phyloP scores from a whole-genome alignment of 2,888 invertebrate genomes.

The Thereva nobilitata region DNA sequence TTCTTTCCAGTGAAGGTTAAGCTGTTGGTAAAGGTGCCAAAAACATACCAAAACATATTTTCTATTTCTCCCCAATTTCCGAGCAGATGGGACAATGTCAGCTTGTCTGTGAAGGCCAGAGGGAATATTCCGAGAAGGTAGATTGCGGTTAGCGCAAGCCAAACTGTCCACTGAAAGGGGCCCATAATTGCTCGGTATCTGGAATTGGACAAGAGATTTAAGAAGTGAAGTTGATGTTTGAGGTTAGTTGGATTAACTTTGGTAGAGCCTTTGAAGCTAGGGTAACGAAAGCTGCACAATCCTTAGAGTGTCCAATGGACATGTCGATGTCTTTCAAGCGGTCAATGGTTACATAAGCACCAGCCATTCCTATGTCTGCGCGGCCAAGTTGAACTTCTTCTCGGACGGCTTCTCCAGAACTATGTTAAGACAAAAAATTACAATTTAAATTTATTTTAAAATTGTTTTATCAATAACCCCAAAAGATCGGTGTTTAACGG shows the following conservation, averaged over 20 bases:
- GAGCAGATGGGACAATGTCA: constrained; percentile 67
- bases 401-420: constrained; percentile 66
- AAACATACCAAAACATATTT: constrained; percentile 87
- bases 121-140: constrained; percentile 77
- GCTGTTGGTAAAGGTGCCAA: constrained; percentile 82
- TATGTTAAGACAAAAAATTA: constrained; percentile 47
- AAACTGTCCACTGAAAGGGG: constrained; percentile 81
- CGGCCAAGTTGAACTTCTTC: constrained; percentile 61
- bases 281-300: constrained; percentile 78
- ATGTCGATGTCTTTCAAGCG: constrained; percentile 63
- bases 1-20: constrained; percentile 72
- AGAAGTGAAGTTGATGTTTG: no score
- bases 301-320: constrained; percentile 69
- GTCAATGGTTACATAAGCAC: constrained; percentile 67
- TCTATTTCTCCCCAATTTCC: constrained; percentile 73
- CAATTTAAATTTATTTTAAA: neutral
- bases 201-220: constrained; percentile 16
- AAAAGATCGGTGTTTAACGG: constrained; percentile 57
- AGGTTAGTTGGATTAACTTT: constrained; percentile 57
- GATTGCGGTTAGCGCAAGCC: constrained; percentile 71
- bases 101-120: constrained; percentile 73
- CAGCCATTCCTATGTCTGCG: constrained; percentile 72
- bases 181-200: constrained; percentile 83
- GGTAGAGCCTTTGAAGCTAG: constrained; percentile 78
- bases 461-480: constrained; percentile 56